These are phyloP conservation scores for Ooceraea biroi DNA, from an alignment of 1,140 invertebrate species.

Conservation along the genomic window DNA sequence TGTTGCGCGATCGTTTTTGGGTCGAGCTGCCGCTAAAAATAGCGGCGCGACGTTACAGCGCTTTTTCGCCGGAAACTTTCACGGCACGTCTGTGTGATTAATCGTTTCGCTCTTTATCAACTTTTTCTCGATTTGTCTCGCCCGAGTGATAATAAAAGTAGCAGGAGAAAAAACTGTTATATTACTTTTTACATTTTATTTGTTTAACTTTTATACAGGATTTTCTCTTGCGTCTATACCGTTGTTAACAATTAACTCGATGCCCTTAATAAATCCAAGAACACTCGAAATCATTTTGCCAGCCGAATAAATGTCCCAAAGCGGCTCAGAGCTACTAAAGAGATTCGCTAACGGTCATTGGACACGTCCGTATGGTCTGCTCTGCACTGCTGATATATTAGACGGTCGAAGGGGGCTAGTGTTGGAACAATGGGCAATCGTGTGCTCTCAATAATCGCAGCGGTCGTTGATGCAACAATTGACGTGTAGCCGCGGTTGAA, in stretches of 20 bases:
- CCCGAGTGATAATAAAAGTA: neutral
- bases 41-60: neutral
- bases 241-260: too few relatives aligned
- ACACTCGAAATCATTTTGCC: neutral
- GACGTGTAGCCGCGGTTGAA: conserved; percentile 8
- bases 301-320: neutral
- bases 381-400: conserved; percentile 24
- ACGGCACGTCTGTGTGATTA: neutral
- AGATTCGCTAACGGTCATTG: conserved; percentile 22
- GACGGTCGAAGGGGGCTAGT: conserved; percentile 32
- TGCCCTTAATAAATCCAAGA: too few relatives aligned
- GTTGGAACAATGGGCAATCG: conserved; percentile 48
- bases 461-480: conserved; percentile 39
- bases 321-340: neutral
- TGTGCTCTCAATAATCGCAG: conserved; percentile 21
- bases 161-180: neutral
- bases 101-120: neutral
- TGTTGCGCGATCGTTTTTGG: neutral
- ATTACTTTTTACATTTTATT: neutral
- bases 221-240: too few relatives aligned
- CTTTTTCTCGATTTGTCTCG: neutral
- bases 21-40: neutral
- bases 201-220: neutral
- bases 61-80: neutral
- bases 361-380: neutral